Base-by-base conservation (phyloP, 2,888 invertebrate species). In the Pachliopta kotzebuea region DNA sequence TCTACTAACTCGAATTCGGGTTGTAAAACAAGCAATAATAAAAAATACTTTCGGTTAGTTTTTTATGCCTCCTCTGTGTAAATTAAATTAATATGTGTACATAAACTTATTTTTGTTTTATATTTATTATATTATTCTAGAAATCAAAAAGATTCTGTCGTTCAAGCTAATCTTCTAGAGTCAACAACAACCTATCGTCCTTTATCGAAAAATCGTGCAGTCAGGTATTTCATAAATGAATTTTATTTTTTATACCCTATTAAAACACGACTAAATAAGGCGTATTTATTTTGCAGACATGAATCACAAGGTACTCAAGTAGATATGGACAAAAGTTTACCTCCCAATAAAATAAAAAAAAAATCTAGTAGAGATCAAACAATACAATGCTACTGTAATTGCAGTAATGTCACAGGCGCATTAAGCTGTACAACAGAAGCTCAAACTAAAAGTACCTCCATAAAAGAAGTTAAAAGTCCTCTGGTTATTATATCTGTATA, bases 401-500 rank as follows among this genome's bases (percentile, higher is more conserved):
- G 66, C 24, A 64, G 57, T 49, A 63, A 63, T 53, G 59, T 54
- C 37, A 53, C 37, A 50, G 68, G 68, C 17, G 62, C 63, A 60
- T 52, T 59, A 58, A 67, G 69, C 23, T 63, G 68, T 37, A 62
- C 63, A 52, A 64, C 66, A 24, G 67, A 61, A 6, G 70, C 68
- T 50, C 70, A 59, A 31, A 61, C 62, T 2, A 67, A 74, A 42
- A 65, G 65, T 2, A 71, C 68, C 56, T 69, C 63, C 7, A 61
- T 72, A 17, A 77, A 76, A 61, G 70, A 73, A 53, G 69, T 69
- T 52, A 72, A 76, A 60, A 88, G 77, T 66, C 90, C 90, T 21
- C 66, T 90, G 23, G 85, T 90, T 3, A 76, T 90, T 18, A 90
- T 90, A 82, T 88, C 90, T 3, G 88, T 90, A 4, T 90, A 85